Base-by-base conservation (phyloP, 2,888 invertebrate species). In the Ormyrus nitidulus region DNA sequence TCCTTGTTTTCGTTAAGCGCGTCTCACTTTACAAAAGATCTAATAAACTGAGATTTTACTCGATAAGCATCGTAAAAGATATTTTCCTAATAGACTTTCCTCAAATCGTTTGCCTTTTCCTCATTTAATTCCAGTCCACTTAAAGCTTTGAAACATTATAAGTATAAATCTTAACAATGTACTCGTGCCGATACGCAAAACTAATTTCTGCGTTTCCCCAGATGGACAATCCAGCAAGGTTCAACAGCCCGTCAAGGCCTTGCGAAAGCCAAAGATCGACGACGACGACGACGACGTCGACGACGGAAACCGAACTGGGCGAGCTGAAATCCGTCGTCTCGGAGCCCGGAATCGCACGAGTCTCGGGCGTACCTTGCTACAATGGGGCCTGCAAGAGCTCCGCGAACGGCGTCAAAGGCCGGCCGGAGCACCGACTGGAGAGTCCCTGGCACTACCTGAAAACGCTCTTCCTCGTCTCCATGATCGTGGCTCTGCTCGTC, bases 401-500 rank as follows among this genome's bases (percentile, higher is more conserved):
- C 13, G 19, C 19, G 1, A 19, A 19, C 19, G 74, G 59, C 0
- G 3, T 1, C 34, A 44, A 70, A 49, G 48, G 59, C 6, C 66
- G 9, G 49, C 70, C 80, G 10, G 85, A 86, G 10, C 81, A 84
- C 5, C 77, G 85, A 0, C 83, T 91, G 11, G 92, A 91, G 80
- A 92, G 91, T 80, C 92, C 93, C 0, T 93, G 92, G 92, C 91
- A 92, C 81, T 86, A 85, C 34, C 90, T 91, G 53, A 93, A 93
- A 84, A 92, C 92, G 0, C 88, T 91, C 80, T 91, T 92, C 84
- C 89, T 92, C 75, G 83, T 92, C 54, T 88, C 89, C 11, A 89
- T 91, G 19, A 90, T 93, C 82, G 87, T 89, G 68, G 88, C 91
- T 0, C 88, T 93, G 10, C 83, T 91, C 62, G 71, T 92, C 6